Percentiles rank a stretch among this genome's conserved stretches.
Conservation (phyloP, 2,888 invertebrate species). For the Patella ulyssiponensis region DNA sequence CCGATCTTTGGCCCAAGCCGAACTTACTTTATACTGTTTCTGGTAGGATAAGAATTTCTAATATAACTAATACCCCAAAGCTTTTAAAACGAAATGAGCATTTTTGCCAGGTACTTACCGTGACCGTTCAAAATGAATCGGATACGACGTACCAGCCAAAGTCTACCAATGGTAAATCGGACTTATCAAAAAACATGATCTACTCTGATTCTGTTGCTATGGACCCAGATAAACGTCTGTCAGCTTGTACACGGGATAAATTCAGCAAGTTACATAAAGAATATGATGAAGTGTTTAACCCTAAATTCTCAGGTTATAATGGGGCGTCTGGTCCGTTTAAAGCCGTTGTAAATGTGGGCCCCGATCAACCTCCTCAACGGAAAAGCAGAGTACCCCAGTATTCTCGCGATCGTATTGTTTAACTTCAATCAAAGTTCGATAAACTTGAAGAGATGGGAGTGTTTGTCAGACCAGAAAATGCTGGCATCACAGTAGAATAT, state of each 20-base stretch:
- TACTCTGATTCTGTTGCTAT: neutral
- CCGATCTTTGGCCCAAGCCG: neutral
- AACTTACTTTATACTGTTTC: neutral
- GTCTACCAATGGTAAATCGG: neutral
- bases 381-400: slow-evolving; percentile 47
- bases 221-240: neutral
- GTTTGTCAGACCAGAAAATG: slow-evolving; percentile 35
- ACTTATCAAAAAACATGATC: no score
- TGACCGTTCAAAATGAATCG: neutral
- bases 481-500: slow-evolving; percentile 36
- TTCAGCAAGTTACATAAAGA: neutral
- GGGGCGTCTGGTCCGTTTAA: slow-evolving; percentile 4
- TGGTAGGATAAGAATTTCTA: neutral
- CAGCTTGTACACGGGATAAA: neutral
- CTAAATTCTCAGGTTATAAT: neutral
- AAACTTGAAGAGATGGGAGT: slow-evolving; percentile 40
- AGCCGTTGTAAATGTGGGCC: slow-evolving; percentile 43
- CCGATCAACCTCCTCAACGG: slow-evolving; percentile 43
- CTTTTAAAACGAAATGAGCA: neutral
- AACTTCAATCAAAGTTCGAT: slow-evolving; percentile 44
- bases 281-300: slow-evolving; percentile 11
- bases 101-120: neutral
- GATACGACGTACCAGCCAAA: neutral
- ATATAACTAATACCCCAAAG: neutral
- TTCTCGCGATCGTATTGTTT: slow-evolving; percentile 35